phyloP scores from a whole-genome alignment of 2,797 vertebrate genomes.

The Myotis findleyi region DNA sequence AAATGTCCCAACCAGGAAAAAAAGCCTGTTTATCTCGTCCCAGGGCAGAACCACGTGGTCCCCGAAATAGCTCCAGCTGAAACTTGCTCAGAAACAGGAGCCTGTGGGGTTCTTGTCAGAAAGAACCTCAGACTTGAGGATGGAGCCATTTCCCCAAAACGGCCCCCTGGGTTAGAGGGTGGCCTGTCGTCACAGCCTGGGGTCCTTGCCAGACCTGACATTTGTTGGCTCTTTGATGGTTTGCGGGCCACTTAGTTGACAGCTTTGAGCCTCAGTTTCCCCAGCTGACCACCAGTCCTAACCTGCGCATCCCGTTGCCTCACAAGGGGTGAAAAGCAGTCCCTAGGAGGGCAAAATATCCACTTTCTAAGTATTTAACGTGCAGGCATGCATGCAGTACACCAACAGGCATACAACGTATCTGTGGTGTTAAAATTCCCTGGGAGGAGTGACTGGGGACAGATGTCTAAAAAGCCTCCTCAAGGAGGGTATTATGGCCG shows the following conservation, averaged over 20 bases:
- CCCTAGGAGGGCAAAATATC: neutral
- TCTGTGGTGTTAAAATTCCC: neutral
- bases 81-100: neutral
- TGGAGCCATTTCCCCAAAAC: neutral
- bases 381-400: neutral
- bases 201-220: neutral
- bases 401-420: accelerated
- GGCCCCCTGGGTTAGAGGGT: neutral
- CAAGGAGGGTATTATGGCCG: too few species aligned
- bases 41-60: neutral
- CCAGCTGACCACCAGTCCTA: neutral
- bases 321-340: neutral
- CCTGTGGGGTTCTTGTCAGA: neutral
- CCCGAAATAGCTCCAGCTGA: neutral
- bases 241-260: neutral
- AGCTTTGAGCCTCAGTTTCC: neutral
- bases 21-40: neutral
- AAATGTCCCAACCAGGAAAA: neutral
- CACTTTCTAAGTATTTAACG: neutral
- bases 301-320: neutral
- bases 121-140: neutral
- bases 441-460: too few species aligned
- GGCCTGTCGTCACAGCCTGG: neutral
- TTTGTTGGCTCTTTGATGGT: neutral
- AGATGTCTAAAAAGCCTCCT: neutral